A percentile compares a stretch with the other conserved stretches of the same genome.
Conservation (phyloP, 2,113 vertebrate species). For the Cromileptes altivelis region DNA sequence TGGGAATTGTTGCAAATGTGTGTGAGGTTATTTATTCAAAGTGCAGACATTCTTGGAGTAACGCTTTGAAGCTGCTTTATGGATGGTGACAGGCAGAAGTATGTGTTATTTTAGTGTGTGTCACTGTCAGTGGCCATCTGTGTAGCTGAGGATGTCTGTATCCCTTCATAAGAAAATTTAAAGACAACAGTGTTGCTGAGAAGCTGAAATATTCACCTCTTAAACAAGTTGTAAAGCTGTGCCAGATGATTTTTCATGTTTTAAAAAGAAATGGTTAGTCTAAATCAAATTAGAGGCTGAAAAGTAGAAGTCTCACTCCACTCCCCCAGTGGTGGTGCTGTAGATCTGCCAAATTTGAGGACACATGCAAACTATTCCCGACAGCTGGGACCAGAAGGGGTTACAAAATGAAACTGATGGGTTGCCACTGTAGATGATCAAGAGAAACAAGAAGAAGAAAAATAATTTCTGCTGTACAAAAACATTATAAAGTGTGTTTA, state of each 20-base stretch:
- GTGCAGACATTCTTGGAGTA: not conserved
- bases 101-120: not conserved
- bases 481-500: not conserved
- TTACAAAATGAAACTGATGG: too few species aligned
- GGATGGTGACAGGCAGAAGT: not conserved
- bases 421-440: not conserved
- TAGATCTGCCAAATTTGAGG: not conserved
- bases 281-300: not conserved
- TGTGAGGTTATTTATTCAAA: slow-evolving; percentile 9
- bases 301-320: not conserved
- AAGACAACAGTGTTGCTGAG: not conserved
- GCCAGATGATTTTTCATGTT: not conserved
- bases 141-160: not conserved
- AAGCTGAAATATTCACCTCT: not conserved
- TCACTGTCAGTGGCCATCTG: slow-evolving; percentile 11
- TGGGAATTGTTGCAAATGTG: slow-evolving; percentile 1
- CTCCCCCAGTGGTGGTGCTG: not conserved
- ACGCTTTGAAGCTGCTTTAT: slow-evolving; percentile 20
- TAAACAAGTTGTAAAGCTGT: not conserved
- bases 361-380: not conserved
- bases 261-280: not conserved
- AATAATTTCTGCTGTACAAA: not conserved
- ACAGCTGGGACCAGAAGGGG: not conserved
- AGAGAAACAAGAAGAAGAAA: not conserved
- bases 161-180: not conserved